Evolutionary conservation across 2,797 vertebrate species (phyloP), one percentile per base, ranked within the genome.

Genomic region (Anguilla megastoma): DNA sequence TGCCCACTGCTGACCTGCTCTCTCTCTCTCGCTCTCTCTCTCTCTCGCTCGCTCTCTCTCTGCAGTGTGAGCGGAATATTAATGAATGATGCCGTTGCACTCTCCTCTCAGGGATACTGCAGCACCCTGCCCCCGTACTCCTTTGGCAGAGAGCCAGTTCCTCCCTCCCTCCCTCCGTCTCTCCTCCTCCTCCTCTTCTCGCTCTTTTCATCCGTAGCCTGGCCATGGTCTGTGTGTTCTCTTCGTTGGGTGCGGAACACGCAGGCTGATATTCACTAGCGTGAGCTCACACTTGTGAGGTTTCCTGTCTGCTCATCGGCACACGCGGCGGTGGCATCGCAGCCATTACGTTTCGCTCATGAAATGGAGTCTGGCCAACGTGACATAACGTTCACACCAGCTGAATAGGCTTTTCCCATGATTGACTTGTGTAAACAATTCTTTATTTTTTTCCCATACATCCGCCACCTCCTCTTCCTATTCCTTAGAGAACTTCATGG

Each of bases 1-100:
- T 86, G 33, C 45, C 45, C 50, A 21, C 69, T 85, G 30, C 14
- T 85, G 84, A 60, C 33, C 27, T 18, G 56, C 30, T 9, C 79
- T 82, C 33, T 71, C 60, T 36, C 41, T n/a, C 10, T 52, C 6
- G 0, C 2, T 27, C 54, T 71, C 60, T 58, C 45, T 71, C 12
- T 27, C 36, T 71, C 21, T 56, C 30, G n/a, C 50, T 60, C 3
- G 41, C 54, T 27, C 56, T 83, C 76, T 84, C 14, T 84, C 45
- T 9, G 84, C 84, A 79, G 74, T 85, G 86, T 88, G 85, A 85
- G 89, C 18, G 30, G 90, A 90, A 91, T 93, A 88, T 71, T 91
- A 91, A 89, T 89, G 90, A 90, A 89, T 58, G 71, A 36, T 60
- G 71, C 90, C 0, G 86, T 87, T 83, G 71, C 41, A 16, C 69